phyloP scores from a whole-genome alignment of 2,113 vertebrate genomes.

The Trichechus manatus region DNA sequence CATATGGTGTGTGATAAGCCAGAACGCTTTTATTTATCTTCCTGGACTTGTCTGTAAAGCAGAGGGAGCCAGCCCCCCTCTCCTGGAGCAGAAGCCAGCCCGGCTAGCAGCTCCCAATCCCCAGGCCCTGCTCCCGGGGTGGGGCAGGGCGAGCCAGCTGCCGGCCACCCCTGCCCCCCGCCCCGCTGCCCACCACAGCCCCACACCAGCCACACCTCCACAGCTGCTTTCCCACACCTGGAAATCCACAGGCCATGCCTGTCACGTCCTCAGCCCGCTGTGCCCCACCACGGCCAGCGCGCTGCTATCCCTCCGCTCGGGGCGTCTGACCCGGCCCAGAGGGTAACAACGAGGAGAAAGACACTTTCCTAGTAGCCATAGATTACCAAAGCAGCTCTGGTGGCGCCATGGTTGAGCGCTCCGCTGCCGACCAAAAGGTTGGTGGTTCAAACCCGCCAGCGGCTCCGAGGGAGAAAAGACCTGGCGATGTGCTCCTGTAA shows the following conservation, averaged over 20 bases:
- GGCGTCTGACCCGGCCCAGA: background rate
- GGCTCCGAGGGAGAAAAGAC: background rate
- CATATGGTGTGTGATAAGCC: constrained; percentile 74
- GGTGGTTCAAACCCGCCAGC: no score
- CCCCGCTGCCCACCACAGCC: background rate
- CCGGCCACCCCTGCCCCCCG: background rate
- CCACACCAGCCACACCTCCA: background rate
- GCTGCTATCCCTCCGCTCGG: background rate
- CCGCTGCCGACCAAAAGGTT: background rate
- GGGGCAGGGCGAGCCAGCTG: background rate
- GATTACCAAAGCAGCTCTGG: background rate
- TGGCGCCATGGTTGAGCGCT: background rate
- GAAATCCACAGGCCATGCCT: background rate
- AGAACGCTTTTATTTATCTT: constrained; percentile 45
- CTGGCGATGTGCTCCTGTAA: background rate
- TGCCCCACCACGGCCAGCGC: background rate
- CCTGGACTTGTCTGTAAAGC: background rate
- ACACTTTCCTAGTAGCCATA: background rate
- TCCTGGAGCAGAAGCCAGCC: no score
- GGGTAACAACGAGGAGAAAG: background rate
- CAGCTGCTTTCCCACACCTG: constrained; percentile 60
- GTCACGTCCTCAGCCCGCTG: background rate
- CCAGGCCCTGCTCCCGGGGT: background rate
- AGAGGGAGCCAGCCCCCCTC: background rate
- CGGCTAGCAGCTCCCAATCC: background rate